A percentile compares a stretch with the other conserved stretches of the same genome.
Conservation (phyloP, 1,140 invertebrate species). For the Octopus bimaculoides region DNA sequence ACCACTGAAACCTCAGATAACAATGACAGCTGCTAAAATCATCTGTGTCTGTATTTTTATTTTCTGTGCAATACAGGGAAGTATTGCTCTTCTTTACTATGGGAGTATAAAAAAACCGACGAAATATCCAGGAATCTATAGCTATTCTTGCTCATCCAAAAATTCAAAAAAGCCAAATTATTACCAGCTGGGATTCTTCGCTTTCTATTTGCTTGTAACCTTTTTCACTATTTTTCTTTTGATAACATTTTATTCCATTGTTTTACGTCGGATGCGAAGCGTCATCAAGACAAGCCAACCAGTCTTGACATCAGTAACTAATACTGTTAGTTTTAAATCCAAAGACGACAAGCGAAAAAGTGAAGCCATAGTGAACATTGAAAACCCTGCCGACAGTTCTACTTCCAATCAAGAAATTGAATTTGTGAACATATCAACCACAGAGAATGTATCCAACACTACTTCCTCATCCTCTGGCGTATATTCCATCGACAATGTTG, state of each 20-base stretch:
- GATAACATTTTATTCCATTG: not conserved
- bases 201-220: not conserved
- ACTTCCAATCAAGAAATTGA: not conserved
- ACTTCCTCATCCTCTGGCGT: not conserved
- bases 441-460: not conserved
- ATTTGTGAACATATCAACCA: not conserved
- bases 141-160: not conserved
- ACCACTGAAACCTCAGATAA: not conserved
- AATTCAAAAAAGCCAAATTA: not conserved
- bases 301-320: not conserved
- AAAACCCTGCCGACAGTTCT: not conserved
- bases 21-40: not conserved
- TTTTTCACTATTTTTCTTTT: not conserved
- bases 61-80: not conserved
- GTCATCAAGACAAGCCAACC: not conserved
- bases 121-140: not conserved
- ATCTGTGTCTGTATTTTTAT: not conserved
- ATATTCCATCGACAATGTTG: not conserved
- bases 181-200: slow-evolving; percentile 8
- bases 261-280: not conserved
- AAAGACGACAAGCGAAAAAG: not conserved
- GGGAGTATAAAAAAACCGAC: not conserved
- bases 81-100: not conserved
- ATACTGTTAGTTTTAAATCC: not conserved
- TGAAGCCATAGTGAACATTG: not conserved